These are phyloP conservation scores for Drosophila suboccidentalis DNA, from an alignment of 2,888 invertebrate genomes.

Conservation along the genomic window DNA sequence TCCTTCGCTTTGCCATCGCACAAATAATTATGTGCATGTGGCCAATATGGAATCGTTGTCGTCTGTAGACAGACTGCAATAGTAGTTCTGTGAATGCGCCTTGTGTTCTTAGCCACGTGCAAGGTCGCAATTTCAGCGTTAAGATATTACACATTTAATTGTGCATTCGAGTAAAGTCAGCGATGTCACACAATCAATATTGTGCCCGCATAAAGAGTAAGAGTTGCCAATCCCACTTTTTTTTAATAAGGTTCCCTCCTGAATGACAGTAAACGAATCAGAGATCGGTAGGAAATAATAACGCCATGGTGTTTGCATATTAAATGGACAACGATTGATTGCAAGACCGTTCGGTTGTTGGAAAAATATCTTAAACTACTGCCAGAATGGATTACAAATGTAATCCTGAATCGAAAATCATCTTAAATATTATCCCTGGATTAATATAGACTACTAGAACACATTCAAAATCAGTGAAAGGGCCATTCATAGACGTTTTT, in stretches of 20 bases:
- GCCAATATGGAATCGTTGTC: slow-evolving; percentile 51
- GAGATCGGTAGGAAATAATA: background rate
- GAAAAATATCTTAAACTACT: background rate
- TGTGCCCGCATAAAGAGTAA: background rate
- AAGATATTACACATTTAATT: slow-evolving; percentile 62
- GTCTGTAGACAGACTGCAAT: slow-evolving; percentile 34
- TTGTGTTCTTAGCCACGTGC: slow-evolving; percentile 56
- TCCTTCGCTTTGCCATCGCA: slow-evolving; percentile 12
- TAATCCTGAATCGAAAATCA: no score
- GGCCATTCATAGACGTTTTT: no score
- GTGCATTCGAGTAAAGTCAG: slow-evolving; percentile 56
- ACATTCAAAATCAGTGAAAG: background rate
- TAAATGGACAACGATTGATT: no score
- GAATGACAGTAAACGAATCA: background rate
- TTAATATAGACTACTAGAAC: no score
- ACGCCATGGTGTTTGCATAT: no score
- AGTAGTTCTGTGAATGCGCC: slow-evolving; percentile 32
- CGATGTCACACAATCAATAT: slow-evolving; percentile 38
- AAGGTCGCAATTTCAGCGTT: slow-evolving; percentile 50
- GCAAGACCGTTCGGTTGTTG: background rate
- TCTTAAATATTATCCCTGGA: background rate
- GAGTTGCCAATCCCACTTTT: background rate
- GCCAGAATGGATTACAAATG: background rate
- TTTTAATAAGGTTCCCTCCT: background rate
- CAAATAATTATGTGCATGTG: slow-evolving; percentile 65